Conservation (phyloP, 2,888 invertebrate genomes). For the Formica aserva region DNA sequence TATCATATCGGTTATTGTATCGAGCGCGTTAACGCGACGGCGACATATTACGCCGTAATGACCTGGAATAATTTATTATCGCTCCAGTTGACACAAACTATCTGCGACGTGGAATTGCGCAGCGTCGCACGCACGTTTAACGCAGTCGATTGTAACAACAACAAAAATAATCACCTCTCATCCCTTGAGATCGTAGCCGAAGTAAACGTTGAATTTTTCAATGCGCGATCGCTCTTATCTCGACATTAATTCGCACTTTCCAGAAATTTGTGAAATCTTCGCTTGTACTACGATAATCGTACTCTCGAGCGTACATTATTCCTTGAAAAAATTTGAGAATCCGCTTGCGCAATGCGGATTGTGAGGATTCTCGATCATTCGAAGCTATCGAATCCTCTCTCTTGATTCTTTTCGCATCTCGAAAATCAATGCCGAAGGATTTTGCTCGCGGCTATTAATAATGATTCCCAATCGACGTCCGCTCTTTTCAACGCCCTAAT, state of each 20-base stretch:
- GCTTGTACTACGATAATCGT: neutral
- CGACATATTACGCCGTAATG: constrained; percentile 71
- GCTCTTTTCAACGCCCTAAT: neutral
- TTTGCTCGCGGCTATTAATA: neutral
- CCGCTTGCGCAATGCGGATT: constrained; percentile 71
- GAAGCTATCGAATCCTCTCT: neutral
- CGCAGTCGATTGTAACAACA: neutral
- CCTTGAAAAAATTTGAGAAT: constrained; percentile 15
- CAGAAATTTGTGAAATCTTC: neutral
- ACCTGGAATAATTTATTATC: constrained; percentile 74
- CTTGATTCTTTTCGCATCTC: neutral
- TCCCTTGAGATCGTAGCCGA: neutral
- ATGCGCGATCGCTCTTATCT: neutral
- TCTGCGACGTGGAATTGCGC: constrained; percentile 54
- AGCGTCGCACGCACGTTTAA: constrained; percentile 28
- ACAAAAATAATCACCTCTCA: neutral
- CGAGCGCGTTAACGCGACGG: constrained; percentile 66
- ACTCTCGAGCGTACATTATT: neutral
- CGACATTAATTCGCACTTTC: neutral
- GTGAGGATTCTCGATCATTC: constrained; percentile 33
- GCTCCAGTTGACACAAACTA: constrained; percentile 62
- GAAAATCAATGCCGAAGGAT: neutral
- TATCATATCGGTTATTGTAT: constrained; percentile 49
- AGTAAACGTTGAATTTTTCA: neutral
- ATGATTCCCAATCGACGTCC: neutral